Conservation (phyloP, 2,888 invertebrate species). For the Emmelina monodactyla region DNA sequence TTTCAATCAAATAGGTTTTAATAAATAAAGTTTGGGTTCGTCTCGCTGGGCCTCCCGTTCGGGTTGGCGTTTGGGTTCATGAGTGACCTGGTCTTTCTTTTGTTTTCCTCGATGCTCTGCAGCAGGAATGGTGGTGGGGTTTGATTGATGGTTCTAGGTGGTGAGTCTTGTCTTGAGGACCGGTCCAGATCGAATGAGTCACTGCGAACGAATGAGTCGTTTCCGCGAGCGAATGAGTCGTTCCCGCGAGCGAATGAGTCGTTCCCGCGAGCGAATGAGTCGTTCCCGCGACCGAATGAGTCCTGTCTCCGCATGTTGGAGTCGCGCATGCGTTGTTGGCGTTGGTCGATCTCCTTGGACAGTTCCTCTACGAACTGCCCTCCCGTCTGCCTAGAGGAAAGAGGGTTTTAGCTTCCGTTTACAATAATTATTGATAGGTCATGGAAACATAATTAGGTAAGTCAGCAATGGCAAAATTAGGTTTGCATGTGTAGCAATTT, state of each 20-base stretch:
- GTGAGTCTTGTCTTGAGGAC: no score
- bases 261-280: not conserved
- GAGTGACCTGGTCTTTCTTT: slow-evolving; percentile 29
- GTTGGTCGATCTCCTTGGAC: slow-evolving; percentile 36
- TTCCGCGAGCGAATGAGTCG: no score
- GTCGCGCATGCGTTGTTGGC: slow-evolving; percentile 13
- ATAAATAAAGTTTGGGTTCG: slow-evolving; percentile 54
- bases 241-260: not conserved
- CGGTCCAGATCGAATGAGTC: no score
- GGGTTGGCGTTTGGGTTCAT: slow-evolving; percentile 28
- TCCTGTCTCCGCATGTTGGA: not conserved
- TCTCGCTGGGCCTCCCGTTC: slow-evolving; percentile 34
- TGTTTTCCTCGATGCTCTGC: slow-evolving; percentile 50
- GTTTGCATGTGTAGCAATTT: no score
- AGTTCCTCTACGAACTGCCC: slow-evolving; percentile 57
- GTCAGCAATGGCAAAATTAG: no score
- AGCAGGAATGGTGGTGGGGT: slow-evolving; percentile 45
- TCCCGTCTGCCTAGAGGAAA: slow-evolving; percentile 53
- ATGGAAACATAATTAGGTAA: no score
- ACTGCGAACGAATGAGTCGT: no score
- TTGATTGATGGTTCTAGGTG: no score
- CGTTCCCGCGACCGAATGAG: not conserved
- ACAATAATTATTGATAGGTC: no score
- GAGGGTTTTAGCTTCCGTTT: no score
- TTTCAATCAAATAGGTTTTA: slow-evolving; percentile 19